phyloP scores from a whole-genome alignment of 1,140 invertebrate species.

The Temnothorax curvispinosus region DNA sequence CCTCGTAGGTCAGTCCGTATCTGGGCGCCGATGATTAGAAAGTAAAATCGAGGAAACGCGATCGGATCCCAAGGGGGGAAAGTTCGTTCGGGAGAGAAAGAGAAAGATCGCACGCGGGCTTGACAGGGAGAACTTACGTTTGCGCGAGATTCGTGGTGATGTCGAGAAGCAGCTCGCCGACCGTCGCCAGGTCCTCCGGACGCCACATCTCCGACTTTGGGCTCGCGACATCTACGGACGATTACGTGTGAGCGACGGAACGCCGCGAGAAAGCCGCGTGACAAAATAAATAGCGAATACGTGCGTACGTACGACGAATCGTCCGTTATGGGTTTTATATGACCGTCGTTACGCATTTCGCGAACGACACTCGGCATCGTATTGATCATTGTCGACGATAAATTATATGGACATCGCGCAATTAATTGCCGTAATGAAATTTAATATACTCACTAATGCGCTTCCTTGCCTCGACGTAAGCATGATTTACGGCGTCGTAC shows the following conservation, averaged over 20 bases:
- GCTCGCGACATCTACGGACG: conserved; percentile 89
- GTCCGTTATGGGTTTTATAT: background rate
- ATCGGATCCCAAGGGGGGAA: background rate
- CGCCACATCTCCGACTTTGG: conserved; percentile 90
- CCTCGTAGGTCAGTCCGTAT: conserved; percentile 93
- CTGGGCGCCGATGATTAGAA: conserved; percentile 84
- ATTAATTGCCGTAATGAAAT: conserved; percentile 40
- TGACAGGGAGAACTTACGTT: conserved; percentile 88
- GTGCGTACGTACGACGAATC: background rate
- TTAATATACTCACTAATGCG: conserved; percentile 90
- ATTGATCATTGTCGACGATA: background rate
- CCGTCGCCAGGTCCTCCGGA: conserved; percentile 92
- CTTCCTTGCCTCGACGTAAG: conserved; percentile 94
- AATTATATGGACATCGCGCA: background rate
- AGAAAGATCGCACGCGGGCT: background rate
- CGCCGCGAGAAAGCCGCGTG: background rate
- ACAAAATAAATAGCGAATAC: too few relatives aligned
- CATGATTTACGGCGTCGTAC: conserved; percentile 95
- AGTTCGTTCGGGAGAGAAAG: background rate
- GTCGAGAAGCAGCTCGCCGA: conserved; percentile 94
- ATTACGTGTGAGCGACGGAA: background rate
- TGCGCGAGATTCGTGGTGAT: conserved; percentile 94
- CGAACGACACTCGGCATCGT: background rate
- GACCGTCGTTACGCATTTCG: background rate
- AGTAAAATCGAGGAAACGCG: background rate